Evolutionary conservation across 2,113 vertebrate species (phyloP).

Genomic region (Ptyas mucosa): DNA sequence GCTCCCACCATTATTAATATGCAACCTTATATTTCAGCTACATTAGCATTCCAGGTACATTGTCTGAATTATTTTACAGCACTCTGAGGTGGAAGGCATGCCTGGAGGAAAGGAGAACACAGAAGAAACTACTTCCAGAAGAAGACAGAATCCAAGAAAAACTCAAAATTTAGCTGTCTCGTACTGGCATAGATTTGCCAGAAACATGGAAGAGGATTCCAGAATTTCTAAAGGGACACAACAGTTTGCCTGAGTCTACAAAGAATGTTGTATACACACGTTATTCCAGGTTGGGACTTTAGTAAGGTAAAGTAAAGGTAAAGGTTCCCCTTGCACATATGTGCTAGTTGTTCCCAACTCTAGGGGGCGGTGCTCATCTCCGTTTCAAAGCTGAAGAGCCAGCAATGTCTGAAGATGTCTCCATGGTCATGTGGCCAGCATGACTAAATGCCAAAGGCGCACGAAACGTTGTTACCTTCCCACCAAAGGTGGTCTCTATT

Average conservation of each 20-base stretch:
- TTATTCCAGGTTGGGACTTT: not conserved
- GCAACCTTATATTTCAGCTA: not conserved
- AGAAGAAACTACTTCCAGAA: not conserved
- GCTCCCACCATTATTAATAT: not conserved
- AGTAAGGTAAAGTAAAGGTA: not conserved
- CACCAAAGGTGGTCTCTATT: too few species aligned
- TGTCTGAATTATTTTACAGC: not conserved
- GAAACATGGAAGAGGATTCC: not conserved
- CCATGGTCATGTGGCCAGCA: too few species aligned
- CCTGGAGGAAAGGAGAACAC: not conserved
- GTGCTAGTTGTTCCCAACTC: too few species aligned
- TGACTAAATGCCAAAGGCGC: too few species aligned
- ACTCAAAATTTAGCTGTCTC: not conserved
- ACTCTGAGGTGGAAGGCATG: not conserved
- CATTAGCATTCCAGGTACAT: not conserved
- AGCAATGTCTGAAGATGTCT: too few species aligned
- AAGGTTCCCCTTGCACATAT: too few species aligned
- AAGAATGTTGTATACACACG: not conserved
- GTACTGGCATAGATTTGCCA: not conserved
- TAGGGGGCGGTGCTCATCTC: too few species aligned
- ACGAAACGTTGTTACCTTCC: too few species aligned
- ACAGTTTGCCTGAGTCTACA: not conserved
- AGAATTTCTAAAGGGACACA: not conserved
- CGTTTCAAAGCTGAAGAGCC: too few species aligned
- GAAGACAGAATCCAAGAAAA: not conserved